phyloP scores from a whole-genome alignment of 2,888 invertebrate genomes.

The Rhyacophila evoluta region DNA sequence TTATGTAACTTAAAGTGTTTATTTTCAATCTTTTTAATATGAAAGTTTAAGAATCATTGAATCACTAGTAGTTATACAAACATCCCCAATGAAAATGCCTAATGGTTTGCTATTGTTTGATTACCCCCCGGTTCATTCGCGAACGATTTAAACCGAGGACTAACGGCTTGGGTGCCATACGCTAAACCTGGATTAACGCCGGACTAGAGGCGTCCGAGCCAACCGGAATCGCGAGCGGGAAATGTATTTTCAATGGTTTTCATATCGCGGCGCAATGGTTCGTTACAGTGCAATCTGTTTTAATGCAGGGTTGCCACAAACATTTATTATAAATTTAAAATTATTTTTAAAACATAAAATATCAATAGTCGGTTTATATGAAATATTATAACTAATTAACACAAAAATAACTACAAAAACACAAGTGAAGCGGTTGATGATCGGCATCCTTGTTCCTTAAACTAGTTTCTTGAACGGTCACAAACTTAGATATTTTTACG shows the following conservation, averaged over 20 bases:
- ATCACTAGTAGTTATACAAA: conserved; percentile 28
- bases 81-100: conserved; percentile 50
- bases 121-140: conserved; percentile 36
- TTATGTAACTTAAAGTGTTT: too few relatives aligned
- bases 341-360: too few relatives aligned
- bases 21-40: too few relatives aligned
- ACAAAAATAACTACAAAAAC: too few relatives aligned
- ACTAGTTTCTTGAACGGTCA: too few relatives aligned
- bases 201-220: background rate
- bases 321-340: too few relatives aligned
- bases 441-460: too few relatives aligned
- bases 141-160: conserved; percentile 27
- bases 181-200: background rate
- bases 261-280: conserved; percentile 29
- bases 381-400: too few relatives aligned
- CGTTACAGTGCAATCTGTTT: conserved; percentile 20
- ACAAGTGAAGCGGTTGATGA: too few relatives aligned
- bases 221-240: conserved; percentile 26
- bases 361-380: too few relatives aligned
- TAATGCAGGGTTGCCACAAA: background rate
- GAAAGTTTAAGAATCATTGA: conserved; percentile 24
- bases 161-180: conserved; percentile 12
- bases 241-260: conserved; percentile 47
- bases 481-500: too few relatives aligned
- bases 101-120: conserved; percentile 52